These are phyloP conservation scores for Cremastinae sp. DNA, from an alignment of 2,888 invertebrate species.

Conservation along the genomic window DNA sequence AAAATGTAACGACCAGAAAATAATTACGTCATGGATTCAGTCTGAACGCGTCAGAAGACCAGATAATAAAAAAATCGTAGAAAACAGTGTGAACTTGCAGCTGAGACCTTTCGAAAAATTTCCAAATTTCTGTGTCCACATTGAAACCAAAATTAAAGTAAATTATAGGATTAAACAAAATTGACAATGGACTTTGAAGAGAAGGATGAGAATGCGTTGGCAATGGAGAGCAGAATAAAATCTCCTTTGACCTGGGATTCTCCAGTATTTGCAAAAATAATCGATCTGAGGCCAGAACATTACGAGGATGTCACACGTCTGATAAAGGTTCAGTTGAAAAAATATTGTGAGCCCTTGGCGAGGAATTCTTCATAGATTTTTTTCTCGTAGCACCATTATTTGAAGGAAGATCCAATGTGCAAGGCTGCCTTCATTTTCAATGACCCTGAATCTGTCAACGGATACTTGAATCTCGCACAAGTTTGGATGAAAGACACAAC, in stretches of 20 bases:
- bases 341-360: no score
- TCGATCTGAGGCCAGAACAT: conserved; percentile 70
- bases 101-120: not conserved
- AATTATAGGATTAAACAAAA: not conserved
- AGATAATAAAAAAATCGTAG: not conserved
- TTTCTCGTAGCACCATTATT: conserved; percentile 70
- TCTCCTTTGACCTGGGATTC: conserved; percentile 70
- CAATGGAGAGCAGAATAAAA: conserved; percentile 64
- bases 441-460: conserved; percentile 67
- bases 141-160: not conserved
- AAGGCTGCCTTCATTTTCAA: conserved; percentile 64
- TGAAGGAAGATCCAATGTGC: conserved; percentile 73
- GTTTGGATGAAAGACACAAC: conserved; percentile 74
- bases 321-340: conserved; percentile 70
- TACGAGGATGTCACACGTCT: conserved; percentile 71
- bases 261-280: conserved; percentile 66
- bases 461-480: conserved; percentile 67
- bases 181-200: conserved; percentile 36
- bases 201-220: conserved; percentile 61
- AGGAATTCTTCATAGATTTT: not conserved
- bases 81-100: conserved; percentile 7
- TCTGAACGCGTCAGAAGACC: not conserved
- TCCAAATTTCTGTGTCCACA: not conserved
- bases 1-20: no score
- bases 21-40: no score